These are phyloP conservation scores for Paratilapia polleni DNA, from an alignment of 2,113 vertebrate species.

Conservation along the genomic window DNA sequence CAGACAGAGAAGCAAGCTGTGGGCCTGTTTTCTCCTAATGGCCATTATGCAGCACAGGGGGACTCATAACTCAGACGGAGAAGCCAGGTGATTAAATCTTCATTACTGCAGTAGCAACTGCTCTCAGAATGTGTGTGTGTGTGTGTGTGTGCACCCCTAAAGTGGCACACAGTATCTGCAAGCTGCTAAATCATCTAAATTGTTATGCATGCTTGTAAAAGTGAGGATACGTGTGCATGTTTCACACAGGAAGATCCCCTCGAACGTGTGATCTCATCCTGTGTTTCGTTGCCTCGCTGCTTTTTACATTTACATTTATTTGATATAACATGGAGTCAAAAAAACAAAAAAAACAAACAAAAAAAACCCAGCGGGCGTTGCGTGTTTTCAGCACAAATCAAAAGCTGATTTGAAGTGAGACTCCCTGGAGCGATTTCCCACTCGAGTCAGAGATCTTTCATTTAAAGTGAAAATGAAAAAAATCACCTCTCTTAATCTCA, in stretches of 20 bases:
- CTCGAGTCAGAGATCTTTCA: background rate
- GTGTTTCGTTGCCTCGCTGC: background rate
- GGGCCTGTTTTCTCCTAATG: background rate
- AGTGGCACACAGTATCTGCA: background rate
- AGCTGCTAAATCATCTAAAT: conserved; percentile 30
- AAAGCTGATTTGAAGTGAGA: background rate
- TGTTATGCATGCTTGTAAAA: background rate
- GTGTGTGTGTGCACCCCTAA: background rate
- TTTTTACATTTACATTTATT: background rate
- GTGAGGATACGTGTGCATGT: background rate
- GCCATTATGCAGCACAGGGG: conserved; percentile 10
- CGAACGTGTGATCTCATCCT: too few species aligned
- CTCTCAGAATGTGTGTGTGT: background rate
- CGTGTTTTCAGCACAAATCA: background rate
- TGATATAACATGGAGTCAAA: background rate
- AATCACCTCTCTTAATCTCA: background rate
- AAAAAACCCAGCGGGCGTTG: background rate
- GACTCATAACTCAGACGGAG: conserved; percentile 54
- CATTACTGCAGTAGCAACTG: conserved; percentile 39
- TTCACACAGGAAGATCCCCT: too few species aligned
- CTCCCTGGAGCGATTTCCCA: background rate
- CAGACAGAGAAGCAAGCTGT: background rate
- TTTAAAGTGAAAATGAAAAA: background rate
- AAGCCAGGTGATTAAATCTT: conserved; percentile 62
- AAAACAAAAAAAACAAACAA: too few species aligned